Conservation (phyloP, 2,113 vertebrate genomes). For the Syrrhaptes paradoxus region DNA sequence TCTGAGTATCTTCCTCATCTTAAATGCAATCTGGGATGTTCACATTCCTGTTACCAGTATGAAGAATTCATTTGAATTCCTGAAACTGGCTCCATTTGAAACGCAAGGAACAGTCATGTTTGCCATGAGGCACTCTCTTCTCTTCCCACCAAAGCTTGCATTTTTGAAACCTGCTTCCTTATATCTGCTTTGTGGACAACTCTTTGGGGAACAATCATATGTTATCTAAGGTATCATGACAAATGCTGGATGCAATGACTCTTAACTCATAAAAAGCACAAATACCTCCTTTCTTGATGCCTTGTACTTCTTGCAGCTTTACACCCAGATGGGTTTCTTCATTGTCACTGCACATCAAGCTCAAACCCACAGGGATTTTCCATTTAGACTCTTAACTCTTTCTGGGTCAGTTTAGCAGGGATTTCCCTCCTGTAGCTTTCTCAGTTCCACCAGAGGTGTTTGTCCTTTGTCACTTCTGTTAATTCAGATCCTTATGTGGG, state of each 20-base stretch:
- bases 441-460: background rate
- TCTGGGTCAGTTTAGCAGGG: background rate
- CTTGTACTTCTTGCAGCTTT: conserved; percentile 34
- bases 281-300: background rate
- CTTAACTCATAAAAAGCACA: background rate
- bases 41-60: background rate
- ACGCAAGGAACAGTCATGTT: background rate
- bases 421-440: background rate
- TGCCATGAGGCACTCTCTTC: background rate
- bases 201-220: conserved; percentile 20
- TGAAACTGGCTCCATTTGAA: conserved; percentile 15
- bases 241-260: conserved; percentile 19
- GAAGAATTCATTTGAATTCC: conserved; percentile 37
- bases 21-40: background rate
- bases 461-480: background rate
- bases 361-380: background rate
- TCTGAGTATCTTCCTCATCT: background rate
- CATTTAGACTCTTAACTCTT: background rate
- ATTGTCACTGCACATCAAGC: background rate
- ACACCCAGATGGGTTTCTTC: conserved; percentile 17
- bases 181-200: background rate
- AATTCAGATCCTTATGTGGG: background rate
- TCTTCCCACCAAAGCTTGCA: background rate
- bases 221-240: conserved; percentile 36
- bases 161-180: background rate